These are phyloP conservation scores for Triops cancriformis DNA, from an alignment of 1,140 invertebrate species.

Conservation along the genomic window DNA sequence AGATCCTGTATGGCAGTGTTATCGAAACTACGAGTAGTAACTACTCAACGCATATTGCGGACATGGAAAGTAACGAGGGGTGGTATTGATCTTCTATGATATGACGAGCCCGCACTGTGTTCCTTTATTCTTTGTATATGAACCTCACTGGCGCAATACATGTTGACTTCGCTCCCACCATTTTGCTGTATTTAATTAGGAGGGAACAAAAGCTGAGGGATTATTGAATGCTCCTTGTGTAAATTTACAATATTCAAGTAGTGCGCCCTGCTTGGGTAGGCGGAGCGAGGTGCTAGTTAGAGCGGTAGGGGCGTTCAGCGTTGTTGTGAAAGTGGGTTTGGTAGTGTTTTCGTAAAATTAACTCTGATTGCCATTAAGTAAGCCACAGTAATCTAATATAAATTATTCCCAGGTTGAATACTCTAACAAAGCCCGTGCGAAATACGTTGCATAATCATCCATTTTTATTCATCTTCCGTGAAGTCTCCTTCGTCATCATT, in stretches of 20 bases:
- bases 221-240: not conserved
- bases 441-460: not conserved
- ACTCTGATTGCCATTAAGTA: not conserved
- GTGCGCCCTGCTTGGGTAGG: not conserved
- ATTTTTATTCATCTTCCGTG: not conserved
- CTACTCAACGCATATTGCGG: not conserved
- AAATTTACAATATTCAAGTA: not conserved
- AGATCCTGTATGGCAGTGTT: not conserved
- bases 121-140: not conserved
- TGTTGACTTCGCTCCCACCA: not conserved
- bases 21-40: not conserved
- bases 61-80: not conserved
- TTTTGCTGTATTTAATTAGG: slow-evolving; percentile 1
- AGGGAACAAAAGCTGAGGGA: not conserved
- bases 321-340: not conserved
- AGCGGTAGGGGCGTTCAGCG: not conserved
- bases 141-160: not conserved
- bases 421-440: not conserved
- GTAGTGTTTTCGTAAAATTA: not conserved
- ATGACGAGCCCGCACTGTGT: not conserved
- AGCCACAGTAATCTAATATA: not conserved
- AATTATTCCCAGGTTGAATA: not conserved
- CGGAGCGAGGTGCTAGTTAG: not conserved
- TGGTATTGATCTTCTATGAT: not conserved
- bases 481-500: not conserved